These are phyloP conservation scores for Archips xylosteana DNA, from an alignment of 2,888 invertebrate genomes.

Conservation along the genomic window DNA sequence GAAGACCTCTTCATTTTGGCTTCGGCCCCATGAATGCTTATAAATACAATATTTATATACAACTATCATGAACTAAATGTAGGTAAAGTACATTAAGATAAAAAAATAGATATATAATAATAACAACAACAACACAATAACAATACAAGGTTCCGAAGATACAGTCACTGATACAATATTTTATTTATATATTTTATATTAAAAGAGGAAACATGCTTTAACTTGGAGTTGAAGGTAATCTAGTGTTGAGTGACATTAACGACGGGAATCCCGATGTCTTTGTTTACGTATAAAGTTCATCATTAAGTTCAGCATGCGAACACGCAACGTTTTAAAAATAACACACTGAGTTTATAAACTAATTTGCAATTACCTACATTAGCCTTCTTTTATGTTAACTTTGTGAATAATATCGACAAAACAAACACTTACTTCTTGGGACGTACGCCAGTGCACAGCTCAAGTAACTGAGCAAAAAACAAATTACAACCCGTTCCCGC, in stretches of 20 bases:
- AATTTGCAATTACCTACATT: background rate
- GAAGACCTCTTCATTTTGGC: too few relatives aligned
- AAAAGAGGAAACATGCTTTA: too few relatives aligned
- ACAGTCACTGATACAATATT: too few relatives aligned
- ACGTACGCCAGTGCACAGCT: background rate
- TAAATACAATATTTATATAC: too few relatives aligned
- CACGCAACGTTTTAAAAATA: background rate
- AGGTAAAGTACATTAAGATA: too few relatives aligned
- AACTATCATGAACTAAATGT: too few relatives aligned
- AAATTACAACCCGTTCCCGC: background rate
- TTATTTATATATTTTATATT: too few relatives aligned
- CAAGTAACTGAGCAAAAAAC: constrained; percentile 5
- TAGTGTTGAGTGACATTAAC: background rate
- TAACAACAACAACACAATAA: too few relatives aligned
- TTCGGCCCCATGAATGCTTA: too few relatives aligned
- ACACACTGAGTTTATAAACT: background rate
- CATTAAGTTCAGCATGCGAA: background rate
- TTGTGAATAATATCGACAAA: background rate
- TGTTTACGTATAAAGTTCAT: background rate
- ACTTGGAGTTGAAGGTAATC: background rate
- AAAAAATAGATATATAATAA: too few relatives aligned
- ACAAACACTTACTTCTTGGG: constrained; percentile 12
- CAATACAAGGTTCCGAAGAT: too few relatives aligned
- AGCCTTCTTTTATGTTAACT: too few relatives aligned
- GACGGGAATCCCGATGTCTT: background rate